phyloP scores from a whole-genome alignment of 2,888 invertebrate species.

The Saturnia pavonia region DNA sequence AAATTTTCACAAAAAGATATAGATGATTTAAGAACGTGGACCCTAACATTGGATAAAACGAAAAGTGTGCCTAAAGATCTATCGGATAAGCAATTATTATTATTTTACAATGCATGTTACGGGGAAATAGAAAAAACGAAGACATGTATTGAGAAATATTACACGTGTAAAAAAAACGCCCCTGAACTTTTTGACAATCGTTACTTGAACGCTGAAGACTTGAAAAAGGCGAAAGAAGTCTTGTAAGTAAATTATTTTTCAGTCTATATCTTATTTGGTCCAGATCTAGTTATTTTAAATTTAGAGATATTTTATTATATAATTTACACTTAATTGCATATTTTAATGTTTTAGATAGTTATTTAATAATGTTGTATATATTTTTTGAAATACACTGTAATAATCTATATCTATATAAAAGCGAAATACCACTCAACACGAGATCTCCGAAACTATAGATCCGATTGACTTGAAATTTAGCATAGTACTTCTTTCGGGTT shows the following conservation, averaged over 20 bases:
- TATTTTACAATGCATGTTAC: slow-evolving; percentile 86
- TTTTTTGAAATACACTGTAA: no score
- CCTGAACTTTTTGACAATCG: slow-evolving; percentile 85
- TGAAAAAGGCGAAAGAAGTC: slow-evolving; percentile 68
- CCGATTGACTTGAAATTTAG: no score
- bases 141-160: slow-evolving; percentile 84
- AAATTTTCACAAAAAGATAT: slow-evolving; percentile 76
- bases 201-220: slow-evolving; percentile 75
- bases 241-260: slow-evolving; percentile 71
- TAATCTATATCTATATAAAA: no score
- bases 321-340: neutral
- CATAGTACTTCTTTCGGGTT: no score
- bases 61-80: slow-evolving; percentile 78
- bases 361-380: no score
- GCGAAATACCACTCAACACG: no score
- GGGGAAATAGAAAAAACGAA: slow-evolving; percentile 82
- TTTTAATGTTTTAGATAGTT: no score
- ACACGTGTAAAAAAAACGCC: slow-evolving; percentile 78
- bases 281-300: neutral
- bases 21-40: slow-evolving; percentile 69
- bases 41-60: slow-evolving; percentile 69
- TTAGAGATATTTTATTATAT: neutral
- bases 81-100: slow-evolving; percentile 82
- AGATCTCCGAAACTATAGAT: no score
- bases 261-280: no score